These are phyloP conservation scores for Beroe forskalii DNA, from an alignment of 37 sponge, comb jelly and placozoan genomes.

Conservation along the genomic window DNA sequence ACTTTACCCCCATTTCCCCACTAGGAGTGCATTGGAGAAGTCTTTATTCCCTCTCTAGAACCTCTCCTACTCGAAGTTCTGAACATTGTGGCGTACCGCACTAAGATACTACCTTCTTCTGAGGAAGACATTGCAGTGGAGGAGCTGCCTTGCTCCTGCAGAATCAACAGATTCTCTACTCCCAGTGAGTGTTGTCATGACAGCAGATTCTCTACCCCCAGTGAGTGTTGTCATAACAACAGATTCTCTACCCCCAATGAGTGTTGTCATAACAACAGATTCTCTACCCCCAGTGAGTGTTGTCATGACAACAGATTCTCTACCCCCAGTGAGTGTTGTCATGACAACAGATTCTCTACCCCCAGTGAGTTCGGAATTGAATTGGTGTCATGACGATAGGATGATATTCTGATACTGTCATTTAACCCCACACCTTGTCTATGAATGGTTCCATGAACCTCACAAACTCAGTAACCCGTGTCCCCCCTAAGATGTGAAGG, in stretches of 20 bases:
- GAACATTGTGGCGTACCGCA: background rate
- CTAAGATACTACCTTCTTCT: conserved; percentile 17
- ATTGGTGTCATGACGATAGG: too few species aligned
- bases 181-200: conserved; percentile 1
- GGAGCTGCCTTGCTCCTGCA: conserved; percentile 55
- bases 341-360: background rate
- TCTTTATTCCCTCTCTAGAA: conserved; percentile 3
- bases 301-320: background rate
- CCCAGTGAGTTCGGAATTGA: background rate
- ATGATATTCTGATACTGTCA: too few species aligned
- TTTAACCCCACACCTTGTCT: too few species aligned
- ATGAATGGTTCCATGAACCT: too few species aligned
- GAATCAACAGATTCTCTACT: conserved; percentile 18
- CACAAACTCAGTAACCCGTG: too few species aligned
- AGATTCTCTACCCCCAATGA: background rate
- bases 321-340: background rate
- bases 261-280: background rate
- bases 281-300: background rate
- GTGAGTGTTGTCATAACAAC: background rate
- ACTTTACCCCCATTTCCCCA: background rate
- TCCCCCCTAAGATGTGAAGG: conserved; percentile 56
- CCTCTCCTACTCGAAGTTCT: background rate
- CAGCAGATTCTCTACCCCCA: background rate
- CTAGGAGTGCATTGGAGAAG: conserved; percentile 61
- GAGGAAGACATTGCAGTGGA: conserved; percentile 43